Percentiles rank a stretch among this genome's conserved stretches.
Conservation (phyloP, 2,888 invertebrate genomes). For the Parnassius mnemosyne region DNA sequence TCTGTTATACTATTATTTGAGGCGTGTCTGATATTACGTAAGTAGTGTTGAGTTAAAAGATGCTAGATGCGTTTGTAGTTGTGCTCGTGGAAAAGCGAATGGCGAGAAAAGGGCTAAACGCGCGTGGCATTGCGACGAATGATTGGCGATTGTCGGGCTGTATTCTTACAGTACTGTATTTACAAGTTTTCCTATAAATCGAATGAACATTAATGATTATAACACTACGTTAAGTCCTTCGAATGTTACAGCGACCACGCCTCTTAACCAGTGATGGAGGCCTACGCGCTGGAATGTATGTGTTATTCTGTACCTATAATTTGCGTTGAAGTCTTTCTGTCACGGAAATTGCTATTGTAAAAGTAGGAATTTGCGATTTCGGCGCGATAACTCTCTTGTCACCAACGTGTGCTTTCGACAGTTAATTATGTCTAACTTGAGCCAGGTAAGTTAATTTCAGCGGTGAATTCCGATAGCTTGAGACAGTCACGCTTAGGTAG, state of each 20-base stretch:
- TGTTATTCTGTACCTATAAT: conserved; percentile 8
- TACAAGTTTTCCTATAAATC: conserved; percentile 14
- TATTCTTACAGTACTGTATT: conserved; percentile 18
- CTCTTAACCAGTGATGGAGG: conserved; percentile 7
- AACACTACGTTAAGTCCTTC: conserved; percentile 5
- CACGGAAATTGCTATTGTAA: conserved; percentile 17
- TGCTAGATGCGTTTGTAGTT: conserved; percentile 12
- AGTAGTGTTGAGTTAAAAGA: conserved; percentile 17
- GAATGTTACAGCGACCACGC: conserved; percentile 16
- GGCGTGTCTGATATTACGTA: conserved; percentile 46
- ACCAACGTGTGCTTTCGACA: neutral
- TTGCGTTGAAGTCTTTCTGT: conserved; percentile 27
- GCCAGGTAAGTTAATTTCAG: neutral
- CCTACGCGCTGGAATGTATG: conserved; percentile 3
- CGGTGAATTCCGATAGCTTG: neutral
- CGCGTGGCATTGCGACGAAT: conserved; percentile 17
- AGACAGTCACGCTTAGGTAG: neutral
- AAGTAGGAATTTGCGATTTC: conserved; percentile 8
- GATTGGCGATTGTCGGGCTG: conserved; percentile 22
- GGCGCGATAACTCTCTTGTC: neutral
- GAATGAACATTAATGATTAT: conserved; percentile 4
- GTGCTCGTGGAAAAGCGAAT: conserved; percentile 12
- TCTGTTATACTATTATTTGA: conserved; percentile 54
- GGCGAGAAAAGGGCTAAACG: conserved; percentile 3
- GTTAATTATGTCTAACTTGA: neutral